Evolutionary conservation across 2,797 vertebrate species (phyloP), one percentile per base, ranked within the genome.

Genomic region (Vultur gryphus): DNA sequence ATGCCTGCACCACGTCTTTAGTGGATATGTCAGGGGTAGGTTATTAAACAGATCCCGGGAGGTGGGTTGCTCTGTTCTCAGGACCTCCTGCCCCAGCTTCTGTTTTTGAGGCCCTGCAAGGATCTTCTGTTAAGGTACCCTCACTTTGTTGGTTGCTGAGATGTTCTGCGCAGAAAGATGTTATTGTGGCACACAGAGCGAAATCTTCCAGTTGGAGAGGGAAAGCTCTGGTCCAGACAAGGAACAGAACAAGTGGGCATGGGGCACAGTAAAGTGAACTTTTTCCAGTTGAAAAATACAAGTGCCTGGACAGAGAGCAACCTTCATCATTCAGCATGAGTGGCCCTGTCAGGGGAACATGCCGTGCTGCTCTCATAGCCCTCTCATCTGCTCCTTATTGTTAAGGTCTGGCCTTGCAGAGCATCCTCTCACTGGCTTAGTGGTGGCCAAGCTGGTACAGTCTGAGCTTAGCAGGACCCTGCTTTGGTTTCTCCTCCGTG

Each of bases 11-110:
- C 6, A 25, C 3, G 5, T 88, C 54, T 78, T 66, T 29, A 58
- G 57, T 48, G 76, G 8, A 6, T 66, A 20, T 52, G 58, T 80
- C 62, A 72, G 81, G 46, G 35, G 8, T 65, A 52, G 48, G 51
- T 93, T 94, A 37, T 71, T 95, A 83, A 93, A 72, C 75, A 87
- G 88, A 84, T 89, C n/a, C 25, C 1, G 4, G 54, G 44, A 82
- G 52, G 26, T 57, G 10, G 41, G 31, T 85, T 84, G 23, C 70
- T 75, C 33, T 76, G n/a, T 75, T 93, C 62, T 62, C 71, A 52
- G 37, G 35, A 71, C 41, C 39, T 92, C 51, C 57, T 84, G 25
- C 44, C 26, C 31, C 21, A 81, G 15, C 43, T 76, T 77, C 44
- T 76, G 21, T 2, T 78, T 84, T 59, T 72, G 48, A 95, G 52